A percentile compares a stretch with the other conserved stretches of the same genome.
phyloP scores from a whole-genome alignment of 2,888 invertebrate genomes.

The Epinotia brunnichana region DNA sequence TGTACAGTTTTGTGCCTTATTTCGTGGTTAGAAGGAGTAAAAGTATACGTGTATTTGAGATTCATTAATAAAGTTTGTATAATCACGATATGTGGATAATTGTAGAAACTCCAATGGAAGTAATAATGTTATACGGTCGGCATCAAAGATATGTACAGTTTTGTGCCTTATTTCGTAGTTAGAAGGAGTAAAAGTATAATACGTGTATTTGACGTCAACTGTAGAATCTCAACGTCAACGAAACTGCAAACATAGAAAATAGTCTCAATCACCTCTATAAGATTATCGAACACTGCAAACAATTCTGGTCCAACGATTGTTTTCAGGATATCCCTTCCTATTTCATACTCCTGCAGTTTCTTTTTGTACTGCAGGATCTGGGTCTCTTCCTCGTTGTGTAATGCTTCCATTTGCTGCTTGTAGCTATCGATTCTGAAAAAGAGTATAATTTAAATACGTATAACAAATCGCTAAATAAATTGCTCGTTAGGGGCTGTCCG shows the following conservation, averaged over 20 bases:
- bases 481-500: not conserved
- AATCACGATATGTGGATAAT: too few species aligned
- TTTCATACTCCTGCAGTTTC: constrained; percentile 55
- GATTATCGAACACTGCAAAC: constrained; percentile 55
- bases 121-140: too few species aligned
- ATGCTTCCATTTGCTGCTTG: constrained; percentile 53
- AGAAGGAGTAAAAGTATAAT: too few species aligned
- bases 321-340: constrained; percentile 50
- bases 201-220: too few species aligned
- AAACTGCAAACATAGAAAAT: not conserved
- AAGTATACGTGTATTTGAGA: too few species aligned
- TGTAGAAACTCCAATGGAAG: too few species aligned
- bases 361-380: constrained; percentile 52
- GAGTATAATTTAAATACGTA: not conserved
- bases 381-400: constrained; percentile 57
- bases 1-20: too few species aligned
- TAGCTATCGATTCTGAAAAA: constrained; percentile 59
- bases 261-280: constrained; percentile 56
- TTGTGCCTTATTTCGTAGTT: too few species aligned
- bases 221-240: too few species aligned
- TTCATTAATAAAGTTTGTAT: too few species aligned
- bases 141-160: too few species aligned
- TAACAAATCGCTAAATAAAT: not conserved
- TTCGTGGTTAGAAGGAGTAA: too few species aligned
- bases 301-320: constrained; percentile 51